These are phyloP conservation scores for Monopis laevigella DNA, from an alignment of 2,888 invertebrate species.

Conservation along the genomic window DNA sequence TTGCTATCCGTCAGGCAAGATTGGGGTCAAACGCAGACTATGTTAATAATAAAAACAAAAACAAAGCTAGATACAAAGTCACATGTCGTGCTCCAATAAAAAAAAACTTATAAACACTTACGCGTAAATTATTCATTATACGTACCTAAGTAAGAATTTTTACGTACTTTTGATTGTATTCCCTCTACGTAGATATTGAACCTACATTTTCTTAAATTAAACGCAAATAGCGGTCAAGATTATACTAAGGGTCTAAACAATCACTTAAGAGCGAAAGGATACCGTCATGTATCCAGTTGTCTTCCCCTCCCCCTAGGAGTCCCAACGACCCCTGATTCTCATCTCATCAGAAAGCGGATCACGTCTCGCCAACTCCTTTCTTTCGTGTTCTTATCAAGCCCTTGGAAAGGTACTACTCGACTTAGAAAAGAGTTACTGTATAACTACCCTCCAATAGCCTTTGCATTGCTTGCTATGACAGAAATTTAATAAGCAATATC, in stretches of 20 bases:
- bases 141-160: too few species aligned
- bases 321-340: constrained; percentile 10
- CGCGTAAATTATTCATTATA: too few species aligned
- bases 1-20: too few species aligned
- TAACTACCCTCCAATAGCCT: neutral
- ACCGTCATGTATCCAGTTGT: constrained; percentile 8
- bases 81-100: too few species aligned
- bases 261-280: constrained; percentile 2
- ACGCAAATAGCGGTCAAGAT: too few species aligned
- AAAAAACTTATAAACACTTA: too few species aligned
- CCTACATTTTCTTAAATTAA: too few species aligned
- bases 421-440: constrained; percentile 2
- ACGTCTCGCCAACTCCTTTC: constrained; percentile 50
- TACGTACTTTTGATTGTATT: too few species aligned
- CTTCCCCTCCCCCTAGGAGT: constrained; percentile 1
- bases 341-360: constrained; percentile 30
- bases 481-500: neutral
- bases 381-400: constrained; percentile 43
- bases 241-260: constrained; percentile 2
- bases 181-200: too few species aligned
- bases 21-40: too few species aligned
- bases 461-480: constrained; percentile 1
- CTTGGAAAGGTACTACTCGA: constrained; percentile 34
- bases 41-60: too few species aligned
- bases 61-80: too few species aligned